These are phyloP conservation scores for Urocynchramus pylzowi DNA, from an alignment of 2,113 vertebrate genomes.

Conservation along the genomic window DNA sequence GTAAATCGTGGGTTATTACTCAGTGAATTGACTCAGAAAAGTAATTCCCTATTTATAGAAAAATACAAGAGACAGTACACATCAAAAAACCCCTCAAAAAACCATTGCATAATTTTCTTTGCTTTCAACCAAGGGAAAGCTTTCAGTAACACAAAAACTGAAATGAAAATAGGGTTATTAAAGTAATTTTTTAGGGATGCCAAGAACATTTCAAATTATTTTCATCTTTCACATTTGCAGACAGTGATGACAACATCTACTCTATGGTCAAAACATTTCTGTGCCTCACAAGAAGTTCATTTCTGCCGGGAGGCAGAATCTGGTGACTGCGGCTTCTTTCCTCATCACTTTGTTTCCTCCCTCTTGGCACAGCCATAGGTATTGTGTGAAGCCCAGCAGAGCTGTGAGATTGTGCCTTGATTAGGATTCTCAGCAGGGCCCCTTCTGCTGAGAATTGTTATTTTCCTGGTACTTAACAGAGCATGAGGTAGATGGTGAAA, in stretches of 20 bases:
- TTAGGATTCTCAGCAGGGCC: background rate
- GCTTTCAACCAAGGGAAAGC: background rate
- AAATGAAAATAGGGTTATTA: background rate
- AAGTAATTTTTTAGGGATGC: background rate
- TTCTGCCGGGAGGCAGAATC: background rate
- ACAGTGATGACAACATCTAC: slow-evolving; percentile 7
- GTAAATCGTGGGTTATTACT: background rate
- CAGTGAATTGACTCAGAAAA: slow-evolving; percentile 9
- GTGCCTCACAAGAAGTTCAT: background rate
- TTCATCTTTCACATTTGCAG: slow-evolving; percentile 27
- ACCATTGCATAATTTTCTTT: background rate
- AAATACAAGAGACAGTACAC: background rate
- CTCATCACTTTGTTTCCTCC: background rate
- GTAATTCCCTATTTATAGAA: slow-evolving; percentile 12
- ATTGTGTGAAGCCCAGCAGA: background rate
- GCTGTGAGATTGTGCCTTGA: background rate
- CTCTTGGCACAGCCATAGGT: background rate
- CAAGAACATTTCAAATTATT: background rate
- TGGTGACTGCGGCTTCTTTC: background rate
- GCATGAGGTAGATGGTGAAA: background rate
- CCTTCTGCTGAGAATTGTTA: background rate
- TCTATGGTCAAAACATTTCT: background rate
- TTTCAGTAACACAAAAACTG: background rate
- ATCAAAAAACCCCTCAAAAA: background rate
- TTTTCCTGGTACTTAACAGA: background rate